These are phyloP conservation scores for Drosophila prolongata DNA, from an alignment of 2,888 invertebrate species.

Conservation along the genomic window DNA sequence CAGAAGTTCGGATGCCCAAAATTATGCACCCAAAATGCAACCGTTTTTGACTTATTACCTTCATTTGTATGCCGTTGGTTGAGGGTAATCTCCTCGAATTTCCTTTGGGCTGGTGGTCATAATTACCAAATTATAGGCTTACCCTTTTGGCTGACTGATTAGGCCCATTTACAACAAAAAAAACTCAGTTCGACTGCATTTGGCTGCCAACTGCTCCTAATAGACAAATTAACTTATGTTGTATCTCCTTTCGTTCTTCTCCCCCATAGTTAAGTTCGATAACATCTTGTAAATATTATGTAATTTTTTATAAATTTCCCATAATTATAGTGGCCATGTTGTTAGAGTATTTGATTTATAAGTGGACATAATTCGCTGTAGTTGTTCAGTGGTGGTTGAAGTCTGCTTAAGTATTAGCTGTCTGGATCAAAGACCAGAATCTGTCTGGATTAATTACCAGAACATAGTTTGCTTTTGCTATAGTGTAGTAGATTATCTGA, in stretches of 20 bases:
- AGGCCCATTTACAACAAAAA: slow-evolving; percentile 74
- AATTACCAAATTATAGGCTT: slow-evolving; percentile 83
- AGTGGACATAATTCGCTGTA: slow-evolving; percentile 34
- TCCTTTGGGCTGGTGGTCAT: slow-evolving; percentile 43
- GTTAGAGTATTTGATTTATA: slow-evolving; percentile 77
- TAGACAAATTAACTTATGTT: slow-evolving; percentile 75
- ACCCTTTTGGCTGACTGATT: slow-evolving; percentile 81
- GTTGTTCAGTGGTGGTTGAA: slow-evolving; percentile 23
- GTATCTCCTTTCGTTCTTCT: slow-evolving; percentile 21
- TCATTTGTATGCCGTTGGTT: slow-evolving; percentile 47
- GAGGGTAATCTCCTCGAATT: slow-evolving; percentile 37
- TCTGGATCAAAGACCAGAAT: not conserved
- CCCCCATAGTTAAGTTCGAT: slow-evolving; percentile 65
- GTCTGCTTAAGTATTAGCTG: slow-evolving; percentile 14
- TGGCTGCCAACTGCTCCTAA: slow-evolving; percentile 61
- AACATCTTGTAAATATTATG: slow-evolving; percentile 80
- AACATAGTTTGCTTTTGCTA: not conserved
- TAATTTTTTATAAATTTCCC: slow-evolving; percentile 77
- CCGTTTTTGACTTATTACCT: slow-evolving; percentile 75
- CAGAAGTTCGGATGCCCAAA: slow-evolving; percentile 49
- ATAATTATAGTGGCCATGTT: slow-evolving; percentile 71
- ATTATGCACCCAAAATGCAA: slow-evolving; percentile 71
- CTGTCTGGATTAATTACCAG: not conserved
- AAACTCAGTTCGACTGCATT: slow-evolving; percentile 48
- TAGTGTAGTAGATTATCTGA: not conserved